Conservation (phyloP, 2,113 vertebrate genomes). For the Eudyptes chrysolophus region DNA sequence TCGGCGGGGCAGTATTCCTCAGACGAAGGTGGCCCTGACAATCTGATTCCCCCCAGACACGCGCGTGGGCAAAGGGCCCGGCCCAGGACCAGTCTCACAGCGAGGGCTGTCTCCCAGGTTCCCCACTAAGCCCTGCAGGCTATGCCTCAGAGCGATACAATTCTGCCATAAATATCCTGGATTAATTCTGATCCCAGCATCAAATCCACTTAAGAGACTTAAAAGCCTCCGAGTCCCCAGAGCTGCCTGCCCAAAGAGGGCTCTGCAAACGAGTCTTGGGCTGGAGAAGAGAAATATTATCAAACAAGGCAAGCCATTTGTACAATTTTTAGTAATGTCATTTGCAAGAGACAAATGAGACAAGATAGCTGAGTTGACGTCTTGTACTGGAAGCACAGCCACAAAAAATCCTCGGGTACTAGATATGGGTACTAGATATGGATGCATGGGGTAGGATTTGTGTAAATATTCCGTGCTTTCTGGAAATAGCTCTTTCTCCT, state of each 20-base stretch:
- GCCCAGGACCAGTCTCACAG: not conserved
- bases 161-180: slow-evolving; percentile 76
- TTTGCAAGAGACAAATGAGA: slow-evolving; percentile 41
- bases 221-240: slow-evolving; percentile 52
- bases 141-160: slow-evolving; percentile 49
- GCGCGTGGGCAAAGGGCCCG: not conserved
- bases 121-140: slow-evolving; percentile 10
- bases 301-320: slow-evolving; percentile 46
- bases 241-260: slow-evolving; percentile 36
- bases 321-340: slow-evolving; percentile 42
- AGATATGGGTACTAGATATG: not conserved
- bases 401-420: not conserved
- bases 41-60: not conserved
- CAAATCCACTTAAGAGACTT: slow-evolving; percentile 77
- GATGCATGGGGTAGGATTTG: not conserved
- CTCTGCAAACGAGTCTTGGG: slow-evolving; percentile 26
- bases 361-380: not conserved
- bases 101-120: not conserved
- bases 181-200: slow-evolving; percentile 73
- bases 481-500: not conserved
- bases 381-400: not conserved
- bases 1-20: rapidly evolving
- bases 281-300: slow-evolving; percentile 23
- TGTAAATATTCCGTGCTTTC: not conserved
- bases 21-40: not conserved